These are phyloP conservation scores for Athalia cordata DNA, from an alignment of 2,888 invertebrate genomes.

Conservation along the genomic window DNA sequence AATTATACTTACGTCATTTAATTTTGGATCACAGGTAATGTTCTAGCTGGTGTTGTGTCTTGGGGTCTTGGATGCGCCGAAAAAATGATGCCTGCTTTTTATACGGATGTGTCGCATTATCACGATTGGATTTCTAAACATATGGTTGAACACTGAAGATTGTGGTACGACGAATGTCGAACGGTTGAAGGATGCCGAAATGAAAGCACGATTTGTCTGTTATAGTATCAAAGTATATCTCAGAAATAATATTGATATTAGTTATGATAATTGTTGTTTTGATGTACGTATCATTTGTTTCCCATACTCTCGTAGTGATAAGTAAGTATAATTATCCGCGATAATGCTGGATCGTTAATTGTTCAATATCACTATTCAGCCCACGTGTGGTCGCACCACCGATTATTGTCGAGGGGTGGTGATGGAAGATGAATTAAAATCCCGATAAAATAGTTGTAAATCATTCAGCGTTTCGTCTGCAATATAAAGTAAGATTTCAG, in stretches of 20 bases:
- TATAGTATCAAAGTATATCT: no score
- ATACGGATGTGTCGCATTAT: constrained; percentile 22
- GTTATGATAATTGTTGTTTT: background rate
- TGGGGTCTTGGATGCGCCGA: constrained; percentile 20
- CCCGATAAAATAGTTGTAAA: constrained; percentile 5
- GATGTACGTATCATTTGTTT: no score
- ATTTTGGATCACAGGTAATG: background rate
- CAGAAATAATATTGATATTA: background rate
- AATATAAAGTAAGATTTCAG: constrained; percentile 9
- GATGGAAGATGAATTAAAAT: background rate
- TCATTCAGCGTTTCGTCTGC: background rate
- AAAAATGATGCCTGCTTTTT: constrained; percentile 24
- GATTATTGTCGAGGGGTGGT: background rate
- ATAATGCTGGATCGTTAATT: no score
- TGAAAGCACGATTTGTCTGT: background rate
- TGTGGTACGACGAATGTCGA: background rate
- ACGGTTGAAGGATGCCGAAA: background rate
- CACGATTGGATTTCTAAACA: background rate
- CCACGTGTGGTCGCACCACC: background rate
- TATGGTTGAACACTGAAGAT: background rate
- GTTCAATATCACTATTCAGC: background rate
- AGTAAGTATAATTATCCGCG: no score
- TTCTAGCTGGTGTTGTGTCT: constrained; percentile 14
- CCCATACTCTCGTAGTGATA: no score
- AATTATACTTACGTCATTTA: no score